A percentile compares a stretch with the other conserved stretches of the same genome.
Evolutionary conservation across 2,797 vertebrate genomes (phyloP).

Genomic region (Pygocentrus nattereri): DNA sequence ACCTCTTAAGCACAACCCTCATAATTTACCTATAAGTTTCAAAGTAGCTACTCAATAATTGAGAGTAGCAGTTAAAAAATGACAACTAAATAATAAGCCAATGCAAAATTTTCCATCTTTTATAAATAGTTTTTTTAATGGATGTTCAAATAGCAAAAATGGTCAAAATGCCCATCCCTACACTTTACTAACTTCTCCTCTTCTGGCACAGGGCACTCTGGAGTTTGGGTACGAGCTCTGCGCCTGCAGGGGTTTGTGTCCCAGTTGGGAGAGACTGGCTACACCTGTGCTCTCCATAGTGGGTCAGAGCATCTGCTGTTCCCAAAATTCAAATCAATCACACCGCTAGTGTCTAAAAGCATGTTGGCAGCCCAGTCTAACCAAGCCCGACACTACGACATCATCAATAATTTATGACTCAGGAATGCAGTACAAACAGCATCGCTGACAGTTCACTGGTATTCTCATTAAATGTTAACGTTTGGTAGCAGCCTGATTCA

Average conservation of each 20-base stretch:
- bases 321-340: not conserved
- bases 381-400: slow-evolving; percentile 11
- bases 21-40: too few species aligned
- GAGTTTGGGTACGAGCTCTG: not conserved
- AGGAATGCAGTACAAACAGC: slow-evolving; percentile 20
- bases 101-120: too few species aligned
- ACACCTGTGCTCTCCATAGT: not conserved
- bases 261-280: slow-evolving; percentile 6
- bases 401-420: slow-evolving; percentile 25
- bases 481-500: slow-evolving; percentile 5
- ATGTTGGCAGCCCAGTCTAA: not conserved
- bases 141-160: too few species aligned
- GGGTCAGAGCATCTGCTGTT: slow-evolving; percentile 5
- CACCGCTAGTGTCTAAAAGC: not conserved
- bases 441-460: slow-evolving; percentile 26
- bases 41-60: too few species aligned
- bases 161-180: not conserved
- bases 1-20: too few species aligned
- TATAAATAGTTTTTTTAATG: too few species aligned
- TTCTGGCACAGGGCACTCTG: not conserved
- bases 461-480: slow-evolving; percentile 44
- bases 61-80: too few species aligned
- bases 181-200: not conserved
- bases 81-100: too few species aligned
- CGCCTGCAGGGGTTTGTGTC: slow-evolving; percentile 10